A percentile compares a stretch with the other conserved stretches of the same genome.
Evolutionary conservation across 2,113 vertebrate species (phyloP).

Genomic region (Melanostigma gelatinosum): DNA sequence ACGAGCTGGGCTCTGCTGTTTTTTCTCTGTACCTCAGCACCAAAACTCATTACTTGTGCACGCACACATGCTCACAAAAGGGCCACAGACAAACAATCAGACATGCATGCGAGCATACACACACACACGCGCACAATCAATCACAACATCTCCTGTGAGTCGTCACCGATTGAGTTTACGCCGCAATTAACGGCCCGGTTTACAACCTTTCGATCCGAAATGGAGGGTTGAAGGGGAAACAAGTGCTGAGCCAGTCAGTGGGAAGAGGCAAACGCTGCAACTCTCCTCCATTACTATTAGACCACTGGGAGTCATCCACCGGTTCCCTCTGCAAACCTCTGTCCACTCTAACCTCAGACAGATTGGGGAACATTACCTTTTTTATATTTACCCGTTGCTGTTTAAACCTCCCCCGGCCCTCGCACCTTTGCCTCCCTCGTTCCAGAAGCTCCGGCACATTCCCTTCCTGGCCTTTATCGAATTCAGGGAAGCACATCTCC

Average conservation of each 20-base stretch:
- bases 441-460: constrained; percentile 6
- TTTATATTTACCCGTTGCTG: constrained; percentile 56
- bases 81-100: constrained; percentile 31
- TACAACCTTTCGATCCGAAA: constrained; percentile 74
- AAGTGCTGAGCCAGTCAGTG: constrained; percentile 71
- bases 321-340: constrained; percentile 35
- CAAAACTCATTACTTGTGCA: constrained; percentile 66
- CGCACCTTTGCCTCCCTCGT: constrained; percentile 23
- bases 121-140: not conserved
- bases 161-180: constrained; percentile 74
- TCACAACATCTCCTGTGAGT: constrained; percentile 55
- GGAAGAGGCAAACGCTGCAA: constrained; percentile 65
- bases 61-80: constrained; percentile 24
- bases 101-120: not conserved
- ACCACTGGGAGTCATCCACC: constrained; percentile 62
- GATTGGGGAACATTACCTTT: constrained; percentile 50
- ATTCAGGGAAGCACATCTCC: not conserved
- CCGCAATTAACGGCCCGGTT: constrained; percentile 69
- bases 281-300: constrained; percentile 56
- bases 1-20: constrained; percentile 55
- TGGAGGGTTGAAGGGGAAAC: constrained; percentile 60
- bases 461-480: constrained; percentile 22
- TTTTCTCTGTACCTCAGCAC: constrained; percentile 70
- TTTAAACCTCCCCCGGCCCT: constrained; percentile 23
- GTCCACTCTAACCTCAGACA: constrained; percentile 40